Evolutionary conservation across 2,888 invertebrate species (phyloP).

Genomic region (Phoenoteleia sp.): DNA sequence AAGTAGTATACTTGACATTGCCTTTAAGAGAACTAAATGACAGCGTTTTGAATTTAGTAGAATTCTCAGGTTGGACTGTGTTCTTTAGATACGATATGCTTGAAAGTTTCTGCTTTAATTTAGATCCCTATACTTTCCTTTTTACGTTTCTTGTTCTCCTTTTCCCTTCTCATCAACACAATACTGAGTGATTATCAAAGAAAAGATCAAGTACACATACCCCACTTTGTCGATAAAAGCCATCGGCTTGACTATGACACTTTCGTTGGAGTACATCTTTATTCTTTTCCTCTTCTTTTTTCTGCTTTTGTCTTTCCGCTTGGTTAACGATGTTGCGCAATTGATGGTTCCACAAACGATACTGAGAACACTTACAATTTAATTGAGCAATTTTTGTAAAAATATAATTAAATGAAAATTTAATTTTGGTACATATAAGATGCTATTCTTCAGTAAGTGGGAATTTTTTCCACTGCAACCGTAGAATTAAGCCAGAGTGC

Average conservation of each 20-base stretch:
- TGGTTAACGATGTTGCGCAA: conserved; percentile 60
- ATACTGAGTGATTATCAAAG: conserved; percentile 79
- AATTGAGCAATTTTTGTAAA: conserved; percentile 37
- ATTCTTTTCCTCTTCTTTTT: conserved; percentile 53
- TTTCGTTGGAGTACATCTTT: conserved; percentile 83
- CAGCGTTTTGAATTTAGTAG: conserved; percentile 36
- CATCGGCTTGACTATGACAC: conserved; percentile 80
- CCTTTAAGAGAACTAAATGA: conserved; percentile 38
- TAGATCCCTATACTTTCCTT: conserved; percentile 55
- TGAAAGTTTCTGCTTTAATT: conserved; percentile 59
- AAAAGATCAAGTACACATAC: conserved; percentile 81
- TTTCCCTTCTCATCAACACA: conserved; percentile 72
- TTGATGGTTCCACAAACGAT: conserved; percentile 39
- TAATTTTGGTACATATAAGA: neutral
- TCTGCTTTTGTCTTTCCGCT: conserved; percentile 54
- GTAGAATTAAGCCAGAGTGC: conserved; percentile 9
- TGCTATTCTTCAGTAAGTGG: neutral
- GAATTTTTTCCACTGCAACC: neutral
- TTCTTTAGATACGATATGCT: conserved; percentile 40
- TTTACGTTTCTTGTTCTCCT: conserved; percentile 40
- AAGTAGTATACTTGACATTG: conserved; percentile 16
- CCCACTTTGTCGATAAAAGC: conserved; percentile 82
- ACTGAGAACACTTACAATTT: conserved; percentile 25
- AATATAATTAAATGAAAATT: conserved; percentile 27
- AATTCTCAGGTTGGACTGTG: conserved; percentile 32